Evolutionary conservation across 2,888 invertebrate genomes (phyloP).

Genomic region (Lasioglossum marginatum): DNA sequence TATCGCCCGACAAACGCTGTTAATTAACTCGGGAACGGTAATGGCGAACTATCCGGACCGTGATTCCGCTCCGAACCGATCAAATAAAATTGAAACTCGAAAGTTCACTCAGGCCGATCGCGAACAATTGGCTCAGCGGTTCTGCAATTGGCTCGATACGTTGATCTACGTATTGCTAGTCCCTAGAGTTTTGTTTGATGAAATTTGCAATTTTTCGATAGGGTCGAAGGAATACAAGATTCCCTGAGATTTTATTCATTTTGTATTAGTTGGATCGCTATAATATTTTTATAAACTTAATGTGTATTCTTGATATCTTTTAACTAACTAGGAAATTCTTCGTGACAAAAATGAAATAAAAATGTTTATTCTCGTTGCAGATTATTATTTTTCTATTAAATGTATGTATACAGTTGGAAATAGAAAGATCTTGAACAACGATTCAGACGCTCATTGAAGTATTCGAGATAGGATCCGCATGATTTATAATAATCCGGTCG

Average conservation of each 20-base stretch:
- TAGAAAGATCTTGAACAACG: background rate
- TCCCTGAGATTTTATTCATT: background rate
- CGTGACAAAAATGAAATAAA: background rate
- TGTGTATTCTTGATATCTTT: background rate
- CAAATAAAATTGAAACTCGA: constrained; percentile 4
- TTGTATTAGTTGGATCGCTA: background rate
- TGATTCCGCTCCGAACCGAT: constrained; percentile 5
- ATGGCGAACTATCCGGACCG: background rate
- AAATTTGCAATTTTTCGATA: background rate
- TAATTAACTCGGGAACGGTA: constrained; percentile 11
- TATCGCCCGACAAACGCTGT: constrained; percentile 2
- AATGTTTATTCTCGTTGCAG: background rate
- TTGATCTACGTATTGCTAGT: background rate
- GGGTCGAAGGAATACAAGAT: background rate
- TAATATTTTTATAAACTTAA: background rate
- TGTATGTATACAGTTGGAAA: background rate
- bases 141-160: background rate
- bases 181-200: background rate
- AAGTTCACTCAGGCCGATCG: background rate
- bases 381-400: background rate
- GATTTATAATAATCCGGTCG: background rate
- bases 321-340: background rate
- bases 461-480: background rate
- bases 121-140: background rate
- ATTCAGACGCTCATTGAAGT: background rate